Conservation (phyloP, 2,797 vertebrate species). For the Liparis tanakae region DNA sequence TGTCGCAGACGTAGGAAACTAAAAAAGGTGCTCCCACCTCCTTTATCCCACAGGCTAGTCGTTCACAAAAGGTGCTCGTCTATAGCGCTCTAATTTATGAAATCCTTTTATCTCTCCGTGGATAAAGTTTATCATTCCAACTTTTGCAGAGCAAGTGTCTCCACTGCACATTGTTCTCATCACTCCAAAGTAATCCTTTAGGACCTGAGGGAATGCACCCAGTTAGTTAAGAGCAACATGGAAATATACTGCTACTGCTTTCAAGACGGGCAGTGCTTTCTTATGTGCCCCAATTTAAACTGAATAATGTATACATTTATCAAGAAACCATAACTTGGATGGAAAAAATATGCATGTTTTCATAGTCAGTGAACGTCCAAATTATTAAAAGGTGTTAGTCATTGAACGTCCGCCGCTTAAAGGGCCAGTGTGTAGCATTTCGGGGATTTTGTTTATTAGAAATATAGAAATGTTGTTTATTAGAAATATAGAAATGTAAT, state of each 20-base stretch:
- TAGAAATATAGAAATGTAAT: not conserved
- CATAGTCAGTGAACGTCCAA: not conserved
- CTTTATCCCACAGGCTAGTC: slow-evolving; percentile 55
- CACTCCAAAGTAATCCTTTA: slow-evolving; percentile 62
- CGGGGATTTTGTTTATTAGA: not conserved
- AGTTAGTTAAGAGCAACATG: slow-evolving; percentile 71
- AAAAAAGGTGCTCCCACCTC: slow-evolving; percentile 43
- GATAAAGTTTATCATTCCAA: slow-evolving; percentile 63
- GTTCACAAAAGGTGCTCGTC: slow-evolving; percentile 45
- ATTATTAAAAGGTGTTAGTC: slow-evolving; percentile 4
- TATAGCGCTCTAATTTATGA: slow-evolving; percentile 63
- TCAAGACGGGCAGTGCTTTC: slow-evolving; percentile 59
- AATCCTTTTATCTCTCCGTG: slow-evolving; percentile 48
- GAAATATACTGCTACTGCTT: slow-evolving; percentile 56
- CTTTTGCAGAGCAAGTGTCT: slow-evolving; percentile 55
- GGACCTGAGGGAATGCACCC: slow-evolving; percentile 67
- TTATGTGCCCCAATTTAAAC: slow-evolving; percentile 69
- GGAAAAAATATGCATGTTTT: slow-evolving; percentile 25
- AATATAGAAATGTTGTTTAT: not conserved
- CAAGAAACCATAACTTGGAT: slow-evolving; percentile 38
- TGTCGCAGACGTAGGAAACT: slow-evolving; percentile 50
- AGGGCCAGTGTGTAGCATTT: not conserved
- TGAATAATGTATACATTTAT: slow-evolving; percentile 69
- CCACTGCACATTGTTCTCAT: slow-evolving; percentile 49
- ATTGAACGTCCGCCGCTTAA: not conserved